Evolutionary conservation across 2,113 vertebrate species (phyloP), one percentile per base, ranked within the genome.

Genomic region (Junco hyemalis): DNA sequence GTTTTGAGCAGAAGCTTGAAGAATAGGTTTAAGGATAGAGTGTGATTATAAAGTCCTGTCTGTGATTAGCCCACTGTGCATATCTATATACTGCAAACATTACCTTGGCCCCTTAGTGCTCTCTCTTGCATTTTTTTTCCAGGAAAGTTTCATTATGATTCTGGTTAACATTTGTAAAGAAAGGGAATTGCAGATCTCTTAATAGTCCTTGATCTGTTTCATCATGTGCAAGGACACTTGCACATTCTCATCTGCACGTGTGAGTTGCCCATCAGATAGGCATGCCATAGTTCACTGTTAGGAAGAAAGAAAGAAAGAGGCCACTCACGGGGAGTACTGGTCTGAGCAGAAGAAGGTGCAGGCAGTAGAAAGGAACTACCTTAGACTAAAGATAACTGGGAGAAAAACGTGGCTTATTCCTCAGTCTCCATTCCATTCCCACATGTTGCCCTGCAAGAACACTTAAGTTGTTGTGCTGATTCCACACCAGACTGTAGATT

Each of bases 271-370:
- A 48, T 24, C 11, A 73, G 53, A 44, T 9, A 57, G 23, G 21
- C 11, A 31, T 8, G 4, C 42, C 36, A 57, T 5, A 64, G 26
- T 12, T 56, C 66, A 40, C 23, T 44, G 13, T 11, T 50, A 13
- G 1, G 15, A 53, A 25, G 22, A 42, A 84, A 48, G 56, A 25
- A 60, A 26, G 48, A 50, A 50, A 50, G 47, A 44, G 45, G 36
- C 28, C 40, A 29, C 2, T 1, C 12, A 22, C 0, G 24, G 26
- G 12, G 53, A 42, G 2, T n/a, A n/a, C 38, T 65, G 50, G 4
- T 83, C 11, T 73, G 36, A 73, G 54, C 17, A 70, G 72, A 78
- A 69, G 17, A 26, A 77, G 84, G 9, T 7, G 6, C 10, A 45
- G 14, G 36, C 9, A 21, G 24, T 59, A 44, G 20, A 81, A 81